Evolutionary conservation across 2,888 invertebrate species (phyloP), one percentile per base, ranked within the genome.

Genomic region (Xylota segnis): DNA sequence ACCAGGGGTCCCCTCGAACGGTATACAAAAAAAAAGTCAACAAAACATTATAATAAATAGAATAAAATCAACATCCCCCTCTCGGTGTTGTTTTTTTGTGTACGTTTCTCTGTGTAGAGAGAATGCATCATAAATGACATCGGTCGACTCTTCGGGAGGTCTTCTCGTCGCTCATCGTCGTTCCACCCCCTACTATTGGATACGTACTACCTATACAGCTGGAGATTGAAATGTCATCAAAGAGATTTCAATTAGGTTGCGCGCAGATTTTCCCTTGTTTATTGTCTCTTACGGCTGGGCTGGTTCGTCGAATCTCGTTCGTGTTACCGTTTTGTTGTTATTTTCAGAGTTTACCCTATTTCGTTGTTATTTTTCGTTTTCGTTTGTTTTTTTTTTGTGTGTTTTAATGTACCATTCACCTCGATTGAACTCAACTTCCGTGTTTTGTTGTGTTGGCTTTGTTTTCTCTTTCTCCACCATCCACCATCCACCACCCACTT

Each of bases 381-480:
- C n/a, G n/a, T n/a, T n/a, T 32, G 4, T 34, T 34, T 34, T 34
- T 34, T 34, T 9, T 34, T 34, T 34, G 6, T 34, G 6, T 52
- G 52, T 37, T 74, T 52, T 7, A 71, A 71, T 71, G 37, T 58
- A 71, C 47, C 71, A 78, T 65, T 66, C 65, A 65, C 63, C 74
- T 83, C 52, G 40, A 63, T 59, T 75, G 45, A 70, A 71, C 70
- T 61, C 40, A 71, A 70, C 34, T 84, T 84, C 84, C 84, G 84
- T 71, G 77, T 78, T 68, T 78, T 63, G 61, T 63, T 77, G 70
- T 54, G 75, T 66, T 71, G 59, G 43, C 78, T 74, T 78, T 63
- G 56, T 74, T 59, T 75, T 61, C 56, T 23, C 54, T 70, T 29
- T 70, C 61, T 61, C 63, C 68, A 23, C 71, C 23, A 23, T n/a